phyloP scores from a whole-genome alignment of 2,797 vertebrate genomes.

The Rhinichthys osculus region DNA sequence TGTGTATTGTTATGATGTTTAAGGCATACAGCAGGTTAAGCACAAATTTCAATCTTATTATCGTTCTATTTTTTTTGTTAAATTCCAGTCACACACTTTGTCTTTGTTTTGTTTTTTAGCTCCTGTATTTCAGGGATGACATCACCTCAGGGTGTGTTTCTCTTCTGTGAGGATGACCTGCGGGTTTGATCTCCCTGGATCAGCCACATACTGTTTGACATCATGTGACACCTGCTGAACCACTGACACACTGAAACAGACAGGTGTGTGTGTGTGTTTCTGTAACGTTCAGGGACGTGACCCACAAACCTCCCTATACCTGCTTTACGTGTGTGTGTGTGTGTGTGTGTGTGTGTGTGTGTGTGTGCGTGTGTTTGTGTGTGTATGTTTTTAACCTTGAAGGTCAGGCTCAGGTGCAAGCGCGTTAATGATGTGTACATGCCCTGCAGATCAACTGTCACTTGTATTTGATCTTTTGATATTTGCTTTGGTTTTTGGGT shows the following conservation, averaged over 20 bases:
- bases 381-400: constrained; percentile 22
- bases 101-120: constrained; percentile 16
- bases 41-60: not conserved
- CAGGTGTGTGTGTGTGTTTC: constrained; percentile 10
- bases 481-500: constrained; percentile 39
- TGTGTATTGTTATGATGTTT: not conserved
- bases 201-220: constrained; percentile 45
- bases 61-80: not conserved
- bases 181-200: constrained; percentile 54
- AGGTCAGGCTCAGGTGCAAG: constrained; percentile 21
- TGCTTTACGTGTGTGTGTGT: not conserved
- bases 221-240: constrained; percentile 48
- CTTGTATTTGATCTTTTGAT: constrained; percentile 45
- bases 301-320: constrained; percentile 25
- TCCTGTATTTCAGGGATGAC: constrained; percentile 39
- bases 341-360: not conserved
- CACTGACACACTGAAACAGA: constrained; percentile 17
- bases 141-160: constrained; percentile 41
- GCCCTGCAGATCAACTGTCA: constrained; percentile 27
- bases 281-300: constrained; percentile 9
- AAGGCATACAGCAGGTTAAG: too few relatives aligned
- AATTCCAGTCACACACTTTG: constrained; percentile 38
- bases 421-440: constrained; percentile 14
- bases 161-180: constrained; percentile 41
- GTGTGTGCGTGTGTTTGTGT: not conserved